Evolutionary conservation across 2,888 invertebrate species (phyloP).

Genomic region (Caenorhabditis sp.): DNA sequence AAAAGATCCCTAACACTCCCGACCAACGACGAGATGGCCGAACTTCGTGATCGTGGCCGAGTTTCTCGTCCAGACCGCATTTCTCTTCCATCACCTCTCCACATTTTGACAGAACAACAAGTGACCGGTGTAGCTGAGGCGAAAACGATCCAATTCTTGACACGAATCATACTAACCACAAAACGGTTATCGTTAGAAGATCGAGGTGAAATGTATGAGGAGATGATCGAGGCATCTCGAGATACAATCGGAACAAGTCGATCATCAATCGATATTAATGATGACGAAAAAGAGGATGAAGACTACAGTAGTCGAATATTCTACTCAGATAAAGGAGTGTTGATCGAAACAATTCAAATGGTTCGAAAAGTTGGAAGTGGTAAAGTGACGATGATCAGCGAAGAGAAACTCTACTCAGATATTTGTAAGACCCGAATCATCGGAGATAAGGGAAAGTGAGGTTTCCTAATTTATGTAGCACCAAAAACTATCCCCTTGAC

Average conservation of each 20-base stretch:
- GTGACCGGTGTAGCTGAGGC: constrained; percentile 26
- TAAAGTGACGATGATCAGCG: constrained; percentile 16
- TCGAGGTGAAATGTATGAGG: constrained; percentile 14
- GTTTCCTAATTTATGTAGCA: background rate
- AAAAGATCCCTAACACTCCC: background rate
- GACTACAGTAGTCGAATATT: constrained; percentile 15
- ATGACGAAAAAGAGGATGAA: constrained; percentile 24
- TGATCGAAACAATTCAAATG: constrained; percentile 30
- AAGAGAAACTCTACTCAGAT: constrained; percentile 26
- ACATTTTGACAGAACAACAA: constrained; percentile 34
- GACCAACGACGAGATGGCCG: constrained; percentile 1
- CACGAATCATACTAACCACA: constrained; percentile 25
- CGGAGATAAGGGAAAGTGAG: constrained; percentile 10
- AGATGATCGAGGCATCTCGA: constrained; percentile 23
- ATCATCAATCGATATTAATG: constrained; percentile 22
- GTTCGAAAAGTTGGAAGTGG: constrained; percentile 17
- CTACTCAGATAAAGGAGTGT: constrained; percentile 30
- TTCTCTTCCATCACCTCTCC: constrained; percentile 26
- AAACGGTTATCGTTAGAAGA: constrained; percentile 22
- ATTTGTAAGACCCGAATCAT: constrained; percentile 29
- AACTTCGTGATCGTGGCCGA: constrained; percentile 5
- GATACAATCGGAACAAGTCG: constrained; percentile 29
- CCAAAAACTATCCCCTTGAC: background rate
- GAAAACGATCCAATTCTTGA: constrained; percentile 31
- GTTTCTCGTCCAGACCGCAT: constrained; percentile 9